Evolutionary conservation across 2,888 invertebrate genomes (phyloP), one percentile per base, ranked within the genome.

Genomic region (Cybosia mesomella): DNA sequence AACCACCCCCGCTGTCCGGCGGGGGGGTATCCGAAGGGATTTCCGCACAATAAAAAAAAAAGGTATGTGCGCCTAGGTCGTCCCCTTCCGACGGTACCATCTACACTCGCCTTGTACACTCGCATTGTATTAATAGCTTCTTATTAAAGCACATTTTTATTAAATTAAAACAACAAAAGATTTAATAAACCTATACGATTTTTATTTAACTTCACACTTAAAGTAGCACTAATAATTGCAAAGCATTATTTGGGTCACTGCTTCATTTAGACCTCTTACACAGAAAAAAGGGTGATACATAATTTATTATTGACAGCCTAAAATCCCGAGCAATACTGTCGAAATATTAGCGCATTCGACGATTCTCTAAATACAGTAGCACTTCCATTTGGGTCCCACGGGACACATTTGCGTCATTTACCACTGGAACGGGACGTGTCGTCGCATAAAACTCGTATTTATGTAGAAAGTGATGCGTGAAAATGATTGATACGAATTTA

Each of bases 401-500:
- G 67, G 81, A 58, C 68, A 73, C 73, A 75, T 79, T 66, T 74
- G 71, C 76, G 72, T 70, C 70, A 80, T 79, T 72, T 71, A 75
- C 71, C 68, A 64, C 58, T 61, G 67, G 66, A 71, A 74, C 67
- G 68, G 62, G 28, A 68, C 76, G 68, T 81, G 83, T 81, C 77
- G 83, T 85, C 83, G 85, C 85, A 83, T 86, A 87, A 86, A 85
- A 82, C 80, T 83, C 79, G 73, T 89, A 91, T 91, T 91, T 91
- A 89, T 90, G 89, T 91, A 89, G 83, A 83, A 81, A 83, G 80
- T 83, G 85, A 83, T 85, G 88, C 87, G 90, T 87, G 87, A 87
- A 88, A 89, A 91, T 93, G 92, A 93, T 93, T 92, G 92, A 93
- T 93, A 91, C 84, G 86, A 84, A 82, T 85, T 84, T 82, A 84